Conservation (phyloP, 2,888 invertebrate species). For the Pseudoips prasinana region DNA sequence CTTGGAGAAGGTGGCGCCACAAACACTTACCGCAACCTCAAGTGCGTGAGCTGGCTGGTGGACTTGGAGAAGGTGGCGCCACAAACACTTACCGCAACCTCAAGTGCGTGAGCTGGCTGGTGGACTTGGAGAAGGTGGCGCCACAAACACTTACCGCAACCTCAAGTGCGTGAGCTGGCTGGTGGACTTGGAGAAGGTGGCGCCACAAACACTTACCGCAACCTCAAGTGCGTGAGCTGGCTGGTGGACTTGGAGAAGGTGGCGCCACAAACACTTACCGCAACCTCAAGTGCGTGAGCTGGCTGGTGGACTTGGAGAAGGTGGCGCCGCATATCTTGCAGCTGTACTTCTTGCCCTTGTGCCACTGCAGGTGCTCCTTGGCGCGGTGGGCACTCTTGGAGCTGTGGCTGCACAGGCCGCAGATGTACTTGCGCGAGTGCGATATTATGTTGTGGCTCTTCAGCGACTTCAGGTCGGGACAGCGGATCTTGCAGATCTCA, state of each 20-base stretch:
- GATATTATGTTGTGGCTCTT: slow-evolving; percentile 47
- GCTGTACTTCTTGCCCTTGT: slow-evolving; percentile 46
- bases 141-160: no score
- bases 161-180: no score
- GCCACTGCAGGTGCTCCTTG: slow-evolving; percentile 61
- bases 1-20: no score
- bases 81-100: no score
- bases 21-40: no score
- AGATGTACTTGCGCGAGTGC: slow-evolving; percentile 53
- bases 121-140: no score
- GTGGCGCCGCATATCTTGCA: slow-evolving; percentile 49
- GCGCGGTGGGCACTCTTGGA: slow-evolving; percentile 51
- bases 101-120: no score
- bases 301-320: background rate
- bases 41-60: no score
- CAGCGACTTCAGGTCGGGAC: slow-evolving; percentile 37
- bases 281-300: background rate
- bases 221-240: background rate
- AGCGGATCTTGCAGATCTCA: slow-evolving; percentile 50
- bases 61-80: no score
- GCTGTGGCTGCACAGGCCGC: slow-evolving; percentile 48
- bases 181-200: no score
- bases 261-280: slow-evolving; percentile 33
- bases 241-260: background rate
- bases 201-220: no score